These are phyloP conservation scores for Lucifuga dentata DNA, from an alignment of 2,113 vertebrate genomes.

Conservation along the genomic window DNA sequence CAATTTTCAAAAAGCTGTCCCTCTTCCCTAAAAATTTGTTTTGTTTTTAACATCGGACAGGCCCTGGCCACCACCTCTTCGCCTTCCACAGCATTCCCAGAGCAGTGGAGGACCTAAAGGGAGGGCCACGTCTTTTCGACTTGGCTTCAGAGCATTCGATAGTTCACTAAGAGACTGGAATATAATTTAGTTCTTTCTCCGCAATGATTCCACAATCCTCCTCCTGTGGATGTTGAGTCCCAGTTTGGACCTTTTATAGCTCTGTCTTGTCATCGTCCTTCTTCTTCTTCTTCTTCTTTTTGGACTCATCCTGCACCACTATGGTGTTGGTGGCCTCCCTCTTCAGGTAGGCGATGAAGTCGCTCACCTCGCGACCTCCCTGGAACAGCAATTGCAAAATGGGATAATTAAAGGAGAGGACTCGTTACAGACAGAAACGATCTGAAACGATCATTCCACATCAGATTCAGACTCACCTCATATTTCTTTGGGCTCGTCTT, in stretches of 20 bases:
- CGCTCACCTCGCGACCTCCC: constrained; percentile 95
- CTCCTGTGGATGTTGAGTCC: constrained; percentile 20
- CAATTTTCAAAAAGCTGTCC: constrained; percentile 68
- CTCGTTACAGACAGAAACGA: not conserved
- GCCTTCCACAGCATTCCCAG: constrained; percentile 73
- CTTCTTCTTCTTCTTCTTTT: constrained; percentile 90
- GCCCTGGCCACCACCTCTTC: constrained; percentile 70
- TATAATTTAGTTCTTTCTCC: constrained; percentile 81
- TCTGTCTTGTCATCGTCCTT: constrained; percentile 46
- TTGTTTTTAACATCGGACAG: constrained; percentile 62
- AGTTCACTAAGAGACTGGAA: constrained; percentile 81
- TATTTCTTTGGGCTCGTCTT: constrained; percentile 97
- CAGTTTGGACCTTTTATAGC: constrained; percentile 73
- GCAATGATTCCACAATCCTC: constrained; percentile 46
- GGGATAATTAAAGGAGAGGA: not conserved
- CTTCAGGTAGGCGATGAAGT: constrained; percentile 96
- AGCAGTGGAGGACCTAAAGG: constrained; percentile 69
- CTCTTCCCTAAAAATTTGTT: constrained; percentile 63
- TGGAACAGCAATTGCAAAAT: constrained; percentile 55
- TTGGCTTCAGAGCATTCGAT: constrained; percentile 79
- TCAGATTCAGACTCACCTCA: constrained; percentile 81
- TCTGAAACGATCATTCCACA: not conserved
- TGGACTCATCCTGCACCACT: constrained; percentile 89
- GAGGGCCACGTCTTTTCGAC: constrained; percentile 57
- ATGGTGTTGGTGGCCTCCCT: constrained; percentile 89